phyloP scores from a whole-genome alignment of 2,888 invertebrate species.

The Leptopilina drosophilae region DNA sequence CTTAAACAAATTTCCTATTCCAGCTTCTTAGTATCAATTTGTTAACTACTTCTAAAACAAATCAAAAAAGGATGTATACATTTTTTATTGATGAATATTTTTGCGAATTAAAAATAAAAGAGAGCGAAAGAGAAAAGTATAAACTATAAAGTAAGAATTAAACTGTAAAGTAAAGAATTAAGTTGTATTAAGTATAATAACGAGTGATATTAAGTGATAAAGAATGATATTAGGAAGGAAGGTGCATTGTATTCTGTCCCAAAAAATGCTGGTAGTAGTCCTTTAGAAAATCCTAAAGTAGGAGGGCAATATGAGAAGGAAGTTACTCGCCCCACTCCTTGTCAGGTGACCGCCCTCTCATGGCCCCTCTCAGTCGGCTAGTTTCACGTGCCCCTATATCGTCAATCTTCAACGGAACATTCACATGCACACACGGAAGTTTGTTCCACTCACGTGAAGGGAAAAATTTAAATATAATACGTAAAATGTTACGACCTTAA shows the following conservation, averaged over 20 bases:
- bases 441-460: neutral
- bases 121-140: no score
- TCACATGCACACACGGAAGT: slow-evolving; percentile 11
- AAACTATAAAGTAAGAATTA: no score
- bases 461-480: neutral
- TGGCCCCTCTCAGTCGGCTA: slow-evolving; percentile 14
- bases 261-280: neutral
- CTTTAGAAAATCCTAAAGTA: slow-evolving; percentile 14
- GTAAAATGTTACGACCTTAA: neutral
- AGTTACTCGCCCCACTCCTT: slow-evolving; percentile 11
- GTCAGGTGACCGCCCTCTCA: slow-evolving; percentile 36
- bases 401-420: slow-evolving; percentile 30
- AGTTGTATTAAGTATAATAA: neutral
- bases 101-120: no score
- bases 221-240: neutral
- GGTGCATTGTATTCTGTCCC: neutral
- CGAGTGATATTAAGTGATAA: no score
- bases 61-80: no score
- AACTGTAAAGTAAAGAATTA: no score
- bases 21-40: no score
- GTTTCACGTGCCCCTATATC: slow-evolving; percentile 19
- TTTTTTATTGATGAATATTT: no score
- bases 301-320: slow-evolving; percentile 29
- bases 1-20: no score
- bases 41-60: no score